Evolutionary conservation across 2,113 vertebrate species (phyloP).

Genomic region (Xenopus borealis): DNA sequence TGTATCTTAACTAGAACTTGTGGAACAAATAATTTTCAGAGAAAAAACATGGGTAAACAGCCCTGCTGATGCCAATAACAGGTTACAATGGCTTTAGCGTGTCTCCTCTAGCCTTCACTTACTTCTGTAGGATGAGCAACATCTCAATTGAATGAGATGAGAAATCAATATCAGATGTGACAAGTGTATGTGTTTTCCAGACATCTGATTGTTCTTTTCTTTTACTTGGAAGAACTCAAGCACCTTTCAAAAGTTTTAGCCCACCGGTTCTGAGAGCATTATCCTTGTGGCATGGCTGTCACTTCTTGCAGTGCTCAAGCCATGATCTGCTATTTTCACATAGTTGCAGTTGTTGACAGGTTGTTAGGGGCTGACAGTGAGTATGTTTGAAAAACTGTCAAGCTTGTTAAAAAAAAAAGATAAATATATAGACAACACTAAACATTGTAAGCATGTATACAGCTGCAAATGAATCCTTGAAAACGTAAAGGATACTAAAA

Average conservation of each 20-base stretch:
- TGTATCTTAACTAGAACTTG: too few species aligned
- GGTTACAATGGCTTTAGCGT: not conserved
- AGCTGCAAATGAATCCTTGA: conserved; percentile 56
- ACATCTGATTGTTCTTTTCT: conserved; percentile 85
- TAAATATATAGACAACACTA: conserved; percentile 45
- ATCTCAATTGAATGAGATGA: conserved; percentile 63
- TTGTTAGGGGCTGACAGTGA: conserved; percentile 83
- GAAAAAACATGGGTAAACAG: not conserved
- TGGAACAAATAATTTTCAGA: not conserved
- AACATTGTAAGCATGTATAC: conserved; percentile 66
- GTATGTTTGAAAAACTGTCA: conserved; percentile 89
- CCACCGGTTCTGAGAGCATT: conserved; percentile 76
- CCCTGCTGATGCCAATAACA: not conserved
- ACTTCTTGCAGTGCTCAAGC: conserved; percentile 79
- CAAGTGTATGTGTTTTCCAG: conserved; percentile 70
- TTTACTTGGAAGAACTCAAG: conserved; percentile 72
- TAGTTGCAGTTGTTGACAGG: conserved; percentile 84
- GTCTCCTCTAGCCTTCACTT: not conserved
- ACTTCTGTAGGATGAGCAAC: conserved; percentile 69
- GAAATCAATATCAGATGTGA: conserved; percentile 79
- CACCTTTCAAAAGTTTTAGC: conserved; percentile 83
- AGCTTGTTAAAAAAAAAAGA: conserved; percentile 75
- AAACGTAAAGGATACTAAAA: conserved; percentile 60
- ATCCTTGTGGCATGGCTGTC: conserved; percentile 92
- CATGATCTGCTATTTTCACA: conserved; percentile 74